Evolutionary conservation across 2,797 vertebrate genomes (phyloP).

Genomic region (Microctenopoma stevenorrisi): DNA sequence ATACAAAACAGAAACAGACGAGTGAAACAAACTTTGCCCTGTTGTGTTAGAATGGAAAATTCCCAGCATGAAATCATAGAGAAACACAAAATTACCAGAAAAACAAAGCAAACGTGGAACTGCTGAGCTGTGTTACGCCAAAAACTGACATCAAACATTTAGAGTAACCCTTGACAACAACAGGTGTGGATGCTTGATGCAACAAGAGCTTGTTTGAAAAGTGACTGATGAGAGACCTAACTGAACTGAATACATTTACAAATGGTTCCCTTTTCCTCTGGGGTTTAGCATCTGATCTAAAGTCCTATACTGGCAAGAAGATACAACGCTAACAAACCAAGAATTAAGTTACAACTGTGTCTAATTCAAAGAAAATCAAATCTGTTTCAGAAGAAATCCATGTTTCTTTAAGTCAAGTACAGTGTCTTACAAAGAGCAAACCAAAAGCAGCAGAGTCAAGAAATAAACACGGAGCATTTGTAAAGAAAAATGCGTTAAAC

Average conservation of each 20-base stretch:
- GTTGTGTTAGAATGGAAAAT: constrained; percentile 33
- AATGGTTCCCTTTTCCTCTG: constrained; percentile 62
- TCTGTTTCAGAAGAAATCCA: constrained; percentile 43
- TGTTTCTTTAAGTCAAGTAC: constrained; percentile 49
- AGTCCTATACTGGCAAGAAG: constrained; percentile 68
- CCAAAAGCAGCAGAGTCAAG: constrained; percentile 64
- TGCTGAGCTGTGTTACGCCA: constrained; percentile 49
- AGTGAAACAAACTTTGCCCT: constrained; percentile 2
- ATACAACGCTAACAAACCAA: constrained; percentile 69
- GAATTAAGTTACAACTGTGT: constrained; percentile 58
- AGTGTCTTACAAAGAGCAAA: constrained; percentile 70
- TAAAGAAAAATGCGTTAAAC: constrained; percentile 66
- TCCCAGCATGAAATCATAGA: constrained; percentile 22
- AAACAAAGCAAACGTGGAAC: constrained; percentile 19
- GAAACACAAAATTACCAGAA: constrained; percentile 23
- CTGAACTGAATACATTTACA: constrained; percentile 14
- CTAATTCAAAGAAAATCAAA: constrained; percentile 67
- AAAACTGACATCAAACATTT: constrained; percentile 41
- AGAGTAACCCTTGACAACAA: constrained; percentile 29
- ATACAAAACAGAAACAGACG: constrained; percentile 18
- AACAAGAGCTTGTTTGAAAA: constrained; percentile 30
- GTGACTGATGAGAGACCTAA: constrained; percentile 32
- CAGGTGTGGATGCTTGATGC: constrained; percentile 33
- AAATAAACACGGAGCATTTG: constrained; percentile 61
- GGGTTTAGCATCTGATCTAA: constrained; percentile 65